Evolutionary conservation across 1,140 invertebrate species (phyloP), one percentile per base, ranked within the genome.

Genomic region (Zaprionus inermis): DNA sequence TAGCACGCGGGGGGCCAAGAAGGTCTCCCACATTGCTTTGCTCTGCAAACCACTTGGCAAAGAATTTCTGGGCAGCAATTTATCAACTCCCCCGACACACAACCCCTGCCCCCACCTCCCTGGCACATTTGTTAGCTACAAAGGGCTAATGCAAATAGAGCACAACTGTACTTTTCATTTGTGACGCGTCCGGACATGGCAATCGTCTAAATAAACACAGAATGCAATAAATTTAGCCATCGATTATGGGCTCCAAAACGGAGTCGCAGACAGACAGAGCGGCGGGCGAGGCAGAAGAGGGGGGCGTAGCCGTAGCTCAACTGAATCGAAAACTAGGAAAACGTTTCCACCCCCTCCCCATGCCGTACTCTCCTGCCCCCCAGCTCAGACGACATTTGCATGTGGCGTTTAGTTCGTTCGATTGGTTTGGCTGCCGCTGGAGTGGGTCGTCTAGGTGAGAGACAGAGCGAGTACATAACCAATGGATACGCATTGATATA

Each of bases 401-500:
- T 72, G 63, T 58, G 61, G 61, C 61, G 32, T 46, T 38, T 49
- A 38, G 66, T 38, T 49, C 18, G 56, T 67, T 58, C 55, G 55
- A 67, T 59, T 67, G 18, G 54, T 58, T 58, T 46, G n/a, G 38
- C 38, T 44, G 38, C 38, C 28, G 44, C 11, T 34, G 49, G 18
- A 20, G 46, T 24, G 12, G 28, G 28, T n/a, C 16, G 54, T 16
- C 38, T 16, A 28, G 36, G 52, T 54, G 46, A 10, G 11, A 28
- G 16, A 63, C 18, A 22, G 18, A 22, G 44, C 34, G 51, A 56
- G 61, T 68, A 64, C 49, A 79, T 72, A 79, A 79, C 84, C 80
- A 89, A 89, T 89, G 79, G 74, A 88, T 89, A 89, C 84, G 84
- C 83, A 88, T 89, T 78, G 84, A 89, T 89, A 84, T 72, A 79